Conservation (phyloP, 1,140 invertebrate genomes). For the fruit fly (Drosophila melanogaster) region DNA sequence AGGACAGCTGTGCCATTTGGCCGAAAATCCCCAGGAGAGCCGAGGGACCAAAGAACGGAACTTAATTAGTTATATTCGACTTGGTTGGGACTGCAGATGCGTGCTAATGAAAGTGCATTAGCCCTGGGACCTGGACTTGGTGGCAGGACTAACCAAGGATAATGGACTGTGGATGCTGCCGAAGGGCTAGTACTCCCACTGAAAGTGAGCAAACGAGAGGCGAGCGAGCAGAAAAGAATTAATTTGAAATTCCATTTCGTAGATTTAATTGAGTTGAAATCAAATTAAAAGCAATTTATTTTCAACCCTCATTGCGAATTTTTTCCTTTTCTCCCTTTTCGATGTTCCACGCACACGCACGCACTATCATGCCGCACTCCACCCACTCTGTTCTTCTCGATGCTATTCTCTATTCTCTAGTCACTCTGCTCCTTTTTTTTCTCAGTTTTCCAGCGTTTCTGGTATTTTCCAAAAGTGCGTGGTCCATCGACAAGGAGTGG, state of each 20-base stretch:
- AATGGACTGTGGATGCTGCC: conserved; percentile 14
- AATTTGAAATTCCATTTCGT: conserved; percentile 84
- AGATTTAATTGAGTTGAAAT: conserved; percentile 85
- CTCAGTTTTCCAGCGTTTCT: conserved; percentile 66
- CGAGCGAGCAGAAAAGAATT: conserved; percentile 59
- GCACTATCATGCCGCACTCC: conserved; percentile 50
- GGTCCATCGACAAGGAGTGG: conserved; percentile 22
- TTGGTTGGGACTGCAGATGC: conserved; percentile 23
- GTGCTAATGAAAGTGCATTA: conserved; percentile 52
- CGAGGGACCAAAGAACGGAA: neutral
- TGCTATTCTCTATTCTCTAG: neutral
- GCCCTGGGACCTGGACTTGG: neutral
- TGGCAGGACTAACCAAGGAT: conserved; percentile 23
- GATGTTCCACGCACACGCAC: conserved; percentile 41
- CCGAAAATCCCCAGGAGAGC: conserved; percentile 4
- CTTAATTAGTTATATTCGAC: conserved; percentile 64
- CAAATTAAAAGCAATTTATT: conserved; percentile 85
- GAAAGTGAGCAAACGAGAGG: conserved; percentile 46
- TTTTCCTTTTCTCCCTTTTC: conserved; percentile 31
- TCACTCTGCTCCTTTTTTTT: conserved; percentile 13
- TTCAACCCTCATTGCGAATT: conserved; percentile 81
- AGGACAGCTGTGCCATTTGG: conserved; percentile 51
- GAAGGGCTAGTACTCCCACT: conserved; percentile 15
- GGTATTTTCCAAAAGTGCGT: conserved; percentile 75
- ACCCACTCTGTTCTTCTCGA: neutral